Conservation (phyloP, 2,113 vertebrate species). For the Xiphophorus maculatus region DNA sequence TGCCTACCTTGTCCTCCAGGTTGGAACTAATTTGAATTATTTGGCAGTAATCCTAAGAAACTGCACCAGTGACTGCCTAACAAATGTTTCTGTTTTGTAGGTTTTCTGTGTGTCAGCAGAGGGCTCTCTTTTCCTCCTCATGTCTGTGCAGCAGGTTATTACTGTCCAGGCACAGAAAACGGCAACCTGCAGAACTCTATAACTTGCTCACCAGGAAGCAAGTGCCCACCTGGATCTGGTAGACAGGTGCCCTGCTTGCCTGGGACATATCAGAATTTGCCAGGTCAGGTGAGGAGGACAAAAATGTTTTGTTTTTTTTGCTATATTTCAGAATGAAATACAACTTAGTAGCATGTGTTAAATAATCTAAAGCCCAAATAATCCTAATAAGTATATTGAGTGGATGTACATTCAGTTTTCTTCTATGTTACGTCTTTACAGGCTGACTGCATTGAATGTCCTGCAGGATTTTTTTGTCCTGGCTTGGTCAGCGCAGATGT, state of each 20-base stretch:
- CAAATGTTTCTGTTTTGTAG: slow-evolving; percentile 58
- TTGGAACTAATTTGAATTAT: slow-evolving; percentile 48
- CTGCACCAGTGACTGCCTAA: neutral
- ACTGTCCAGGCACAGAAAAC: slow-evolving; percentile 70
- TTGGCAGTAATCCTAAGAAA: neutral
- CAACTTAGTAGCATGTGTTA: neutral
- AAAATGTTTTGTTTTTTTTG: neutral
- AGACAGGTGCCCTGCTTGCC: slow-evolving; percentile 78
- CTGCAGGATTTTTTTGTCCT: slow-evolving; percentile 81
- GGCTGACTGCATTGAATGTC: slow-evolving; percentile 81
- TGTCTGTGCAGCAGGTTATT: slow-evolving; percentile 76
- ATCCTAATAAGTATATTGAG: neutral
- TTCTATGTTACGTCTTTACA: slow-evolving; percentile 46
- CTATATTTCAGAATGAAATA: neutral
- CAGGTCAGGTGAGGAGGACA: slow-evolving; percentile 75
- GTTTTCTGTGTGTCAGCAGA: slow-evolving; percentile 78
- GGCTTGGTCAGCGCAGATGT: slow-evolving; percentile 56
- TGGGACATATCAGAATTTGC: slow-evolving; percentile 85
- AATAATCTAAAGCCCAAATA: neutral
- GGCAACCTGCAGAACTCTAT: slow-evolving; percentile 52
- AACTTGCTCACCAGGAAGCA: slow-evolving; percentile 83
- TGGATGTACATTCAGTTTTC: slow-evolving; percentile 9
- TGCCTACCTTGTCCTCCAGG: slow-evolving; percentile 86
- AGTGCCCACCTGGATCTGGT: slow-evolving; percentile 85
- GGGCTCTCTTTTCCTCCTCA: slow-evolving; percentile 80